Evolutionary conservation across 2,888 invertebrate species (phyloP).

Genomic region (Xestoiulus laeticollis): DNA sequence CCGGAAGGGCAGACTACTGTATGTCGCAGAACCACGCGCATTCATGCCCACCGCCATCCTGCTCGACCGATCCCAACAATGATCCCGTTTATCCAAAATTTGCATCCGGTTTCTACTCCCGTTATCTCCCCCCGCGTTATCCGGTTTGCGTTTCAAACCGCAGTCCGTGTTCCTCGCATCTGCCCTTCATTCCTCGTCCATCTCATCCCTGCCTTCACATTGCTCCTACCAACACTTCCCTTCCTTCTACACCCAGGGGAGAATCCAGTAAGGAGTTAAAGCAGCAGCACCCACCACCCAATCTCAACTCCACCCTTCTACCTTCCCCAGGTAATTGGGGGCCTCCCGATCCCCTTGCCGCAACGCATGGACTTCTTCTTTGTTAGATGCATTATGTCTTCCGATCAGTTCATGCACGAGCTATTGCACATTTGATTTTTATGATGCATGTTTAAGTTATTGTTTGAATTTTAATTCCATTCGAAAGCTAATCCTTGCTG

Average conservation of each 20-base stretch:
- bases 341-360: conserved; percentile 27
- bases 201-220: conserved; percentile 42
- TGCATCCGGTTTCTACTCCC: conserved; percentile 40
- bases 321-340: conserved; percentile 52
- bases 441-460: too few species aligned
- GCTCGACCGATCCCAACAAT: conserved; percentile 36
- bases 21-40: conserved; percentile 71
- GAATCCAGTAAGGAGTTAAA: conserved; percentile 13
- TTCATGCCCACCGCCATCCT: conserved; percentile 44
- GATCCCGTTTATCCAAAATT: conserved; percentile 49
- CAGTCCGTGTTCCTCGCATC: conserved; percentile 9
- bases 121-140: conserved; percentile 42
- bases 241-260: conserved; percentile 45
- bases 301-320: conserved; percentile 45
- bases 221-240: neutral
- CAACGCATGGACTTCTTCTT: conserved; percentile 36
- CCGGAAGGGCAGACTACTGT: conserved; percentile 58
- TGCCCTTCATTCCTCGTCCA: conserved; percentile 30
- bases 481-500: too few species aligned
- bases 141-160: conserved; percentile 22
- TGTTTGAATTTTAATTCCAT: too few species aligned
- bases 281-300: conserved; percentile 45
- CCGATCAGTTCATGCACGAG: neutral
- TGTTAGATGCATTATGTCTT: neutral
- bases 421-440: neutral